These are phyloP conservation scores for Enteromius afrohamiltoni DNA, from an alignment of 2,797 vertebrate species.

Conservation along the genomic window DNA sequence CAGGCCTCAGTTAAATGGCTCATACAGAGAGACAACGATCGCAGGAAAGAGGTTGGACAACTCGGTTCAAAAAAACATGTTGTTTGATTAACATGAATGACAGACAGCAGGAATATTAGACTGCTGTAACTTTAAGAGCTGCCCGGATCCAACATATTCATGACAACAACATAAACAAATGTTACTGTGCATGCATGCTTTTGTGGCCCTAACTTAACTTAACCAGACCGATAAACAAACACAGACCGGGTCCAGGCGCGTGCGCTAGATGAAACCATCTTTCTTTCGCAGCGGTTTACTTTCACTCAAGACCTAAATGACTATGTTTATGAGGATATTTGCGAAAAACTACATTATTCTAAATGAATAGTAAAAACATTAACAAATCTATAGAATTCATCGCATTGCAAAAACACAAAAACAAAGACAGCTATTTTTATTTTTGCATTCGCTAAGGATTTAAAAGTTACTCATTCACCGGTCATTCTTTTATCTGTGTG, in stretches of 20 bases:
- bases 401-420: background rate
- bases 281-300: background rate
- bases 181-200: too few relatives aligned
- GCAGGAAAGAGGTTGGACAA: slow-evolving; percentile 92
- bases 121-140: too few relatives aligned
- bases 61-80: too few relatives aligned
- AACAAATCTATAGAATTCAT: too few relatives aligned
- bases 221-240: too few relatives aligned
- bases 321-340: background rate
- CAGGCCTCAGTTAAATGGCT: slow-evolving; percentile 95
- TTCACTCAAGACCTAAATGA: background rate
- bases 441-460: background rate
- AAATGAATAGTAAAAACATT: too few relatives aligned
- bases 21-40: slow-evolving; percentile 94
- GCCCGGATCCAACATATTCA: background rate
- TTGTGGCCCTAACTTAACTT: too few relatives aligned
- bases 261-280: too few relatives aligned
- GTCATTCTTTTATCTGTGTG: background rate
- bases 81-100: too few relatives aligned
- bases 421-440: background rate
- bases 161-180: too few relatives aligned
- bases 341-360: background rate
- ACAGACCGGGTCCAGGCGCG: too few relatives aligned
- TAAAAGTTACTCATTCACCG: background rate
- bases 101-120: too few relatives aligned